A percentile compares a stretch with the other conserved stretches of the same genome.
Evolutionary conservation across 2,113 vertebrate genomes (phyloP).

Genomic region (Crotalus tigris): DNA sequence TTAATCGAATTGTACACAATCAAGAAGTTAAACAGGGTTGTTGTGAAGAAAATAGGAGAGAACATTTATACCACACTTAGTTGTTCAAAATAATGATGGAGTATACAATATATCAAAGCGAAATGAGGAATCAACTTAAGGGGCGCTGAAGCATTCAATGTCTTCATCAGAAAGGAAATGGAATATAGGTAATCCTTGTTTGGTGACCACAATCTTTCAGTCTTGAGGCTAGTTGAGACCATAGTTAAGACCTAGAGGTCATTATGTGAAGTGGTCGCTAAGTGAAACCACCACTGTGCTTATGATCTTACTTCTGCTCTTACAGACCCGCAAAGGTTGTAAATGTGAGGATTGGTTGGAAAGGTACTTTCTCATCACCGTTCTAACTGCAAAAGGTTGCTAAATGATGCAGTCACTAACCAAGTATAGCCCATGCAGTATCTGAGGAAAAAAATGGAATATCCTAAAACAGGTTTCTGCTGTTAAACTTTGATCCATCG

Average conservation of each 20-base stretch:
- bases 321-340: neutral
- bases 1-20: neutral
- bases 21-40: neutral
- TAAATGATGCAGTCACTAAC: neutral
- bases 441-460: neutral
- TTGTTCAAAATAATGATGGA: neutral
- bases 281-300: neutral
- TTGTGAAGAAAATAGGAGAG: neutral
- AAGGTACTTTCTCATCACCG: neutral
- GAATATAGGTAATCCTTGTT: neutral
- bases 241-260: neutral
- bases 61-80: neutral
- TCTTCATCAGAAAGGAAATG: neutral
- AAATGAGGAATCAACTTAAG: neutral
- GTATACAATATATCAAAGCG: neutral
- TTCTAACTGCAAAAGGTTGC: neutral
- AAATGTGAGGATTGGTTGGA: neutral
- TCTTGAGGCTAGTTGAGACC: neutral
- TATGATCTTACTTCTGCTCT: neutral
- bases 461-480: neutral
- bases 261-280: neutral
- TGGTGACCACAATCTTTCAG: neutral
- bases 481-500: neutral
- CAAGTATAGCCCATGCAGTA: neutral
- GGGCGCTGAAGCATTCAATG: neutral